Evolutionary conservation across 2,113 vertebrate species (phyloP).

Genomic region (Nerophis lumbriciformis): DNA sequence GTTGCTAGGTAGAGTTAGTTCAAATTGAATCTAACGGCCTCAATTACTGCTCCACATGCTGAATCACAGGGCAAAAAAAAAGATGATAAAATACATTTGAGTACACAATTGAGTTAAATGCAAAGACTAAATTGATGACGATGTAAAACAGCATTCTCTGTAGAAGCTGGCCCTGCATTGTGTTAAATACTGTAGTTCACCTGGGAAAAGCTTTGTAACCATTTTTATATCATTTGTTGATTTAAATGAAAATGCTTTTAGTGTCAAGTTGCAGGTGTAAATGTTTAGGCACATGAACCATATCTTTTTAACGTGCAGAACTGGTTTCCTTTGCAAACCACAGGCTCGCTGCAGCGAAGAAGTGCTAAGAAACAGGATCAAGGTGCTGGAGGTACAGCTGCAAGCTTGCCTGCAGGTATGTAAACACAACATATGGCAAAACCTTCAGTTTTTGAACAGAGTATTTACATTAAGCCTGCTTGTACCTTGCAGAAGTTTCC

Average conservation of each 20-base stretch:
- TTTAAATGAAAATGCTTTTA: no score
- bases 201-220: no score
- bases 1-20: not conserved
- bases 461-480: slow-evolving; percentile 6
- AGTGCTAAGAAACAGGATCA: slow-evolving; percentile 80
- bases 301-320: slow-evolving; percentile 37
- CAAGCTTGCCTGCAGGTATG: slow-evolving; percentile 85
- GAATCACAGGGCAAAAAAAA: no score
- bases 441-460: not conserved
- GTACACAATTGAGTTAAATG: no score
- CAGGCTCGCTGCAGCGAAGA: slow-evolving; percentile 90
- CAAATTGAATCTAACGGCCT: not conserved
- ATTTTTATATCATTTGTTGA: no score
- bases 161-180: no score
- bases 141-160: no score
- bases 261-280: no score
- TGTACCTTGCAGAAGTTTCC: slow-evolving; percentile 50
- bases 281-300: slow-evolving; percentile 15
- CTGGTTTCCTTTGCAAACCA: slow-evolving; percentile 67
- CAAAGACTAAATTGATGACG: no score
- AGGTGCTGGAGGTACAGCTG: slow-evolving; percentile 84
- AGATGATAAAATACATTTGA: no score
- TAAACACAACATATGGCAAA: not conserved
- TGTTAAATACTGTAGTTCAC: no score
- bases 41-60: not conserved